phyloP scores from a whole-genome alignment of 2,888 invertebrate genomes.

The Branchellion lobata region DNA sequence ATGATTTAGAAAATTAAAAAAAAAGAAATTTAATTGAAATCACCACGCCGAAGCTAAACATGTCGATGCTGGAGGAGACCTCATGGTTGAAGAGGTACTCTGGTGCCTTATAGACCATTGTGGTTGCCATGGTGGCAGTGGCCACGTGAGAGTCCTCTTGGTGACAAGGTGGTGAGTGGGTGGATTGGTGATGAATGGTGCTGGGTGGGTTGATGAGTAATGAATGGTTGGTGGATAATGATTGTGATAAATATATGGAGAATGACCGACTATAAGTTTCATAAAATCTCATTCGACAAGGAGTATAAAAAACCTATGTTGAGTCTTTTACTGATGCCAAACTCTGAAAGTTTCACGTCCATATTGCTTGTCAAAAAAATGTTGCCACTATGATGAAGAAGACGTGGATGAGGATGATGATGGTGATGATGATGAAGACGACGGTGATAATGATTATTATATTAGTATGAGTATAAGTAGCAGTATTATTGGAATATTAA shows the following conservation, averaged over 20 bases:
- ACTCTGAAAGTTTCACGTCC: conserved; percentile 28
- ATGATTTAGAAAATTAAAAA: neutral
- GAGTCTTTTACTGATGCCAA: conserved; percentile 19
- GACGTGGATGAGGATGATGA: no score
- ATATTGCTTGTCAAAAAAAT: conserved; percentile 5
- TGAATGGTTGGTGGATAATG: no score
- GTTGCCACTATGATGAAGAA: no score
- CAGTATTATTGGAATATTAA: no score
- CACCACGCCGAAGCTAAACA: conserved; percentile 45
- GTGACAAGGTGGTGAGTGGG: no score
- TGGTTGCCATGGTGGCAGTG: conserved; percentile 27
- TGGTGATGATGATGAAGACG: neutral
- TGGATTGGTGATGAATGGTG: no score
- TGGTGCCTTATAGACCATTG: conserved; percentile 44
- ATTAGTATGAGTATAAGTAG: neutral
- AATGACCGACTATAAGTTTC: no score
- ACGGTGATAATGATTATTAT: neutral
- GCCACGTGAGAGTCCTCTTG: conserved; percentile 5
- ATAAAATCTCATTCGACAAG: no score
- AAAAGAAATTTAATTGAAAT: neutral
- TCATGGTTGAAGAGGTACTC: conserved; percentile 40
- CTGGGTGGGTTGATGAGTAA: no score
- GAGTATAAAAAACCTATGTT: no score
- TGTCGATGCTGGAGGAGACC: conserved; percentile 40
- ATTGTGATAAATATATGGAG: no score